phyloP scores from a whole-genome alignment of 2,797 vertebrate species.

The Platalea minor region DNA sequence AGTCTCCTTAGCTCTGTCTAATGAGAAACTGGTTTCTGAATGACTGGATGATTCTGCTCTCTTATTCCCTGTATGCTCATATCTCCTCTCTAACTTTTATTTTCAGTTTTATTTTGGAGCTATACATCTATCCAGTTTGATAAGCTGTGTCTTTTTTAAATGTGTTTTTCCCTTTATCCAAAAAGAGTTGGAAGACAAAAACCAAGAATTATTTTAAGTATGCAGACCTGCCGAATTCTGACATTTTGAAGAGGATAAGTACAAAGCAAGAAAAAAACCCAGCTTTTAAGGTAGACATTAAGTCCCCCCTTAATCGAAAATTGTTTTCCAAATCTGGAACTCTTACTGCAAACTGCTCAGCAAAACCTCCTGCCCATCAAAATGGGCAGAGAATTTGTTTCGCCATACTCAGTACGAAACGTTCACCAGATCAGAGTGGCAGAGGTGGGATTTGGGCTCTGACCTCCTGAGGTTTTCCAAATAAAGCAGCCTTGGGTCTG shows the following conservation, averaged over 20 bases:
- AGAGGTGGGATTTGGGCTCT: background rate
- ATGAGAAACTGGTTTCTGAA: background rate
- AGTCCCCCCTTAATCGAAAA: background rate
- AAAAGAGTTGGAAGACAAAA: background rate
- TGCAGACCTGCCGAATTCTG: background rate
- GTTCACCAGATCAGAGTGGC: background rate
- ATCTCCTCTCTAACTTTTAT: background rate
- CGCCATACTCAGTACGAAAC: fast-evolving
- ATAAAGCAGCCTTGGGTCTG: background rate
- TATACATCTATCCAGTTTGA: background rate
- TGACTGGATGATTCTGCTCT: background rate
- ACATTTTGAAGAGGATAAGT: background rate
- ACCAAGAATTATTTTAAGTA: background rate
- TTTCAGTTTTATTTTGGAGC: background rate
- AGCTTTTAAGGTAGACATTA: background rate
- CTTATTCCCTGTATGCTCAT: background rate
- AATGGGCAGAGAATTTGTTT: background rate
- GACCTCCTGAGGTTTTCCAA: background rate
- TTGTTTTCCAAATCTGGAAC: background rate
- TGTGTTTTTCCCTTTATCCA: background rate
- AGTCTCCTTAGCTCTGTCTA: background rate
- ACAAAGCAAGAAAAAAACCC: background rate
- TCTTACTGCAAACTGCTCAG: background rate
- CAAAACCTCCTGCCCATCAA: background rate
- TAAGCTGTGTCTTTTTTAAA: background rate